Evolutionary conservation across 2,113 vertebrate species (phyloP), one percentile per base, ranked within the genome.

Genomic region (Marcusenius ussheri): DNA sequence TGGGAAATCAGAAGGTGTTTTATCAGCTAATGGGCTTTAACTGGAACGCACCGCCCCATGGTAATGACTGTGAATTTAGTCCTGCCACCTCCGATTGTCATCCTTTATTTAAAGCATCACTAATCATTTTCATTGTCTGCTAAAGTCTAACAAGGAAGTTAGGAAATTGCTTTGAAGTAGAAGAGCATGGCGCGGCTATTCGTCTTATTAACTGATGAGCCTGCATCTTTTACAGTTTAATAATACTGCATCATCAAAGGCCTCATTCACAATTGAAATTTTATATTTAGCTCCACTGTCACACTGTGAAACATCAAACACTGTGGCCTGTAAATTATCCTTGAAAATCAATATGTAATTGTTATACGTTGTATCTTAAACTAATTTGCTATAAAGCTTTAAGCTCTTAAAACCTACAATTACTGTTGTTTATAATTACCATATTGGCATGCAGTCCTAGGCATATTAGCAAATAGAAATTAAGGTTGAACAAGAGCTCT

Each of bases 51-150:
- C 17, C 58, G 27, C 53, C 21, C 35, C 50, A 56, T 11, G 51
- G 35, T 88, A 62, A 88, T 58, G 50, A 88, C 15, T 6, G n/a
- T 21, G 49, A 31, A 88, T 56, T 88, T 15, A 56, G 86, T 53
- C 45, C 47, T 13, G 10, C 83, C 4, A 15, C 84, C 24, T 42
- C 84, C n/a, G 51, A 15, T 88, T 88, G 53, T 58, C 86, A 53
- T 56, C 53, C 50, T 62, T 88, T 45, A 53, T 88, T 58, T 88
- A 49, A 86, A 74, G 89, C 90, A 90, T 90, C 91, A 90, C 93
- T 93, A 94, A 94, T 95, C 93, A 93, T 83, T 91, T 92, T 89
- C 90, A 89, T 88, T 91, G 90, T 92, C 91, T 93, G 92, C 90
- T 91, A 77, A 53, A 89, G 66, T 88, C 92, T 92, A 92, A 90